Conservation (phyloP, 2,888 invertebrate genomes). For the Ochlodes sylvanus region DNA sequence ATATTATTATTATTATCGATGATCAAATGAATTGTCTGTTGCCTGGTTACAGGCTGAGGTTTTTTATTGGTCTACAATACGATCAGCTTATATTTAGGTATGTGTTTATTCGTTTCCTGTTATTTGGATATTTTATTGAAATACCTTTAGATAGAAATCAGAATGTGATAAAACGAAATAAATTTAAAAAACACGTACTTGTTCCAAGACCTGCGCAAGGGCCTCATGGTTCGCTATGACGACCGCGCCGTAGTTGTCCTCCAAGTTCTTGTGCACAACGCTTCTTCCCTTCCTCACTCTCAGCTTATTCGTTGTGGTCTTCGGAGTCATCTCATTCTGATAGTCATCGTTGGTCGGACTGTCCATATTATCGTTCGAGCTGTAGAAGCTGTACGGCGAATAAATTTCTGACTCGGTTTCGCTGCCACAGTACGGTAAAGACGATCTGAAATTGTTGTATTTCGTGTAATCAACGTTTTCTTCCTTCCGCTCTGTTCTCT, state of each 20-base stretch:
- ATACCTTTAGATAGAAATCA: constrained; percentile 1
- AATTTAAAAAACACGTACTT: constrained; percentile 79
- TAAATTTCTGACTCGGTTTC: constrained; percentile 94
- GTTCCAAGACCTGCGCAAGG: constrained; percentile 94
- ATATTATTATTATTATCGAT: too few species aligned
- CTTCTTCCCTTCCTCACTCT: constrained; percentile 92
- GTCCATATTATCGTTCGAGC: constrained; percentile 85
- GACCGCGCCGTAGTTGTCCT: constrained; percentile 96
- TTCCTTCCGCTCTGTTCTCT: constrained; percentile 68
- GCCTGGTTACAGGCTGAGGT: too few species aligned
- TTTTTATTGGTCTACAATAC: too few species aligned
- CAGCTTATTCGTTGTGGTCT: constrained; percentile 86
- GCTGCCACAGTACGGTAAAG: constrained; percentile 92
- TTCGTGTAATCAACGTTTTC: constrained; percentile 84
- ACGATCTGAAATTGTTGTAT: constrained; percentile 86
- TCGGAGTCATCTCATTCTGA: constrained; percentile 73
- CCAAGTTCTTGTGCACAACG: constrained; percentile 93
- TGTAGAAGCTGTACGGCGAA: constrained; percentile 92
- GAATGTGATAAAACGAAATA: not conserved
- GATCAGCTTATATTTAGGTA: too few species aligned
- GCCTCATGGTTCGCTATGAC: constrained; percentile 96
- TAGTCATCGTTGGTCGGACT: constrained; percentile 73
- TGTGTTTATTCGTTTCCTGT: too few species aligned
- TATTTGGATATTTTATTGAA: too few species aligned
- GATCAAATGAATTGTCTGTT: too few species aligned